A percentile compares a stretch with the other conserved stretches of the same genome.
These are phyloP conservation scores for Brienomyrus longianalis DNA, from an alignment of 2,113 vertebrate species.

Conservation along the genomic window DNA sequence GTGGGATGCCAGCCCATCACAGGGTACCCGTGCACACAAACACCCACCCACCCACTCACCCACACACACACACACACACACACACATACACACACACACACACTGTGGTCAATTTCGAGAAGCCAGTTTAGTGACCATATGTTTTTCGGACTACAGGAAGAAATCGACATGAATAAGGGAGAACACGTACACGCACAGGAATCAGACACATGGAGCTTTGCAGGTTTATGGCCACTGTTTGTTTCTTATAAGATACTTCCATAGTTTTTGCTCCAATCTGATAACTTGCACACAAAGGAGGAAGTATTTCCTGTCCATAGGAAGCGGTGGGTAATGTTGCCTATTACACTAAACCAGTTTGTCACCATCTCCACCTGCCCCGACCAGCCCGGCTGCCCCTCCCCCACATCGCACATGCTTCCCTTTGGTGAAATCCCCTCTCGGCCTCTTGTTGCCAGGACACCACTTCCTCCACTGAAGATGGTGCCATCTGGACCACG, in stretches of 20 bases:
- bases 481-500: constrained; percentile 8
- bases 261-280: not conserved
- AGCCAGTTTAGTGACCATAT: not conserved
- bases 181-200: not conserved
- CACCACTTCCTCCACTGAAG: not conserved
- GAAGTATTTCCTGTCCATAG: not conserved
- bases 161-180: not conserved
- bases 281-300: not conserved
- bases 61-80: not conserved
- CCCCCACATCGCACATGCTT: not conserved
- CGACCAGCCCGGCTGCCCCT: not conserved
- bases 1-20: not conserved
- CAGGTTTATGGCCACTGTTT: not conserved
- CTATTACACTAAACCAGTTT: not conserved
- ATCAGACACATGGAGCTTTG: not conserved
- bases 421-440: not conserved
- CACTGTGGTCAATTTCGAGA: not conserved
- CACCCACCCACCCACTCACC: not conserved
- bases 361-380: not conserved
- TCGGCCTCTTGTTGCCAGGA: not conserved
- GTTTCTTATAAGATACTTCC: not conserved
- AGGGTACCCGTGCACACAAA: not conserved
- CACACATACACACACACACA: not conserved
- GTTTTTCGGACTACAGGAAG: not conserved
- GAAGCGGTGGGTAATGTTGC: not conserved